Evolutionary conservation across 2,888 invertebrate species (phyloP).

Genomic region (Agonopterix arenella): DNA sequence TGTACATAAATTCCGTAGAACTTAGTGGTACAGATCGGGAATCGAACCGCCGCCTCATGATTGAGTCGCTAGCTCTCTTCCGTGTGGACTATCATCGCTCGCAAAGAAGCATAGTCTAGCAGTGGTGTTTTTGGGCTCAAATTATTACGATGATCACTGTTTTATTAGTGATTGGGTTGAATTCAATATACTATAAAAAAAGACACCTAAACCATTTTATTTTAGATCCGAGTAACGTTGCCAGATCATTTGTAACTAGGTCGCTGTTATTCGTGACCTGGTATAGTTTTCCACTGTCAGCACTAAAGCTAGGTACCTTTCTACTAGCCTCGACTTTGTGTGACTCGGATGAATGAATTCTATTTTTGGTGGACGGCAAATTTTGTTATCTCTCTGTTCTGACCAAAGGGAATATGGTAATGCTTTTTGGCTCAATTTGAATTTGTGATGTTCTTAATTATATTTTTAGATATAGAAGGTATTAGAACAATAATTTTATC

Average conservation of each 20-base stretch:
- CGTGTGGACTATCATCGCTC: too few species aligned
- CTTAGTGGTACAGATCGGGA: too few species aligned
- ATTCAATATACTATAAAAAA: too few species aligned
- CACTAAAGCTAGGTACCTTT: conserved; percentile 30
- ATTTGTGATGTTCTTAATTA: not conserved
- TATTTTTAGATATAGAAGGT: too few species aligned
- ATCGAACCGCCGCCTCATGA: too few species aligned
- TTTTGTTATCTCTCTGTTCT: conserved; percentile 5
- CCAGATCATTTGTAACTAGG: conserved; percentile 56
- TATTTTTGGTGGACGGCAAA: conserved; percentile 6
- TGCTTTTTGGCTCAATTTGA: not conserved
- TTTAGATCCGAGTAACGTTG: conserved; percentile 24
- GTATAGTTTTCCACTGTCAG: conserved; percentile 43
- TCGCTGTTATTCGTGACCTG: conserved; percentile 52
- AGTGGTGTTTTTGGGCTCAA: too few species aligned
- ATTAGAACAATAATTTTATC: too few species aligned
- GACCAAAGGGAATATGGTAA: conserved; percentile 2
- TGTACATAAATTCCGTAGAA: too few species aligned
- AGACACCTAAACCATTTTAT: conserved; percentile 10
- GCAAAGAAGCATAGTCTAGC: too few species aligned
- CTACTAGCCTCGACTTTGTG: conserved; percentile 9
- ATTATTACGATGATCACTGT: too few species aligned
- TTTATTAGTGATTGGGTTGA: too few species aligned
- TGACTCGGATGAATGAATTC: conserved; percentile 10
- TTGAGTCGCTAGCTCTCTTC: too few species aligned